Percentiles rank a stretch among this genome's conserved stretches.
These are phyloP conservation scores for Leptopilina clavipes DNA, from an alignment of 1,140 invertebrate genomes.

Conservation along the genomic window DNA sequence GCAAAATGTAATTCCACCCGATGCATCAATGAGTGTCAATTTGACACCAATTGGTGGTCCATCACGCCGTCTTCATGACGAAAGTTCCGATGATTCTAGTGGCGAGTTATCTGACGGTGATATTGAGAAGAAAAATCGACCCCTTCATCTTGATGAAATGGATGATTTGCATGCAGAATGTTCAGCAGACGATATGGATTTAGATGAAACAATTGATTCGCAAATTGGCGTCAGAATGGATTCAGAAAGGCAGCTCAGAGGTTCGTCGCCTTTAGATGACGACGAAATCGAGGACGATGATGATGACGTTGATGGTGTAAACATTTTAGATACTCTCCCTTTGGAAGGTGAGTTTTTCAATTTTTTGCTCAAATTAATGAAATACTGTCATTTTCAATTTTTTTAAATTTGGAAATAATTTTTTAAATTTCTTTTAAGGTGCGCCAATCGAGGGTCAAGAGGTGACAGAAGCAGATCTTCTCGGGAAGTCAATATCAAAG, in stretches of 20 bases:
- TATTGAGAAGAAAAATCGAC: conserved; percentile 62
- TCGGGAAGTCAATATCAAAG: conserved; percentile 66
- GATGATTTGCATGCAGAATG: conserved; percentile 70
- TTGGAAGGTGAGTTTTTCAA: conserved; percentile 67
- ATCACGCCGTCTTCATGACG: conserved; percentile 56
- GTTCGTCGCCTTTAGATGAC: conserved; percentile 47
- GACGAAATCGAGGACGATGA: conserved; percentile 59
- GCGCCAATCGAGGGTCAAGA: conserved; percentile 72
- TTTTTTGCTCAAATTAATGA: too few relatives aligned
- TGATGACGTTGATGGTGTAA: conserved; percentile 64
- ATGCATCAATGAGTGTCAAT: conserved; percentile 44
- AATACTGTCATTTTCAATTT: neutral
- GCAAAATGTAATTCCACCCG: conserved; percentile 35
- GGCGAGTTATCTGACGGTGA: conserved; percentile 64
- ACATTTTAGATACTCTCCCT: conserved; percentile 72
- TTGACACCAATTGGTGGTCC: conserved; percentile 47
- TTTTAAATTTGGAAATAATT: neutral
- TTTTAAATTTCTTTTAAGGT: conserved; percentile 48
- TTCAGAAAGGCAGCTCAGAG: neutral
- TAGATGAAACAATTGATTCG: conserved; percentile 73
- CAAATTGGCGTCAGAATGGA: conserved; percentile 70
- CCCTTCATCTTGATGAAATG: conserved; percentile 60
- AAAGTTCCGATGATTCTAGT: conserved; percentile 68
- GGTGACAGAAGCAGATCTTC: conserved; percentile 69
- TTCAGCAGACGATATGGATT: conserved; percentile 73